Percentiles rank a stretch among this genome's conserved stretches.
Conservation (phyloP, 2,797 vertebrate genomes). For the Florisuga fusca region DNA sequence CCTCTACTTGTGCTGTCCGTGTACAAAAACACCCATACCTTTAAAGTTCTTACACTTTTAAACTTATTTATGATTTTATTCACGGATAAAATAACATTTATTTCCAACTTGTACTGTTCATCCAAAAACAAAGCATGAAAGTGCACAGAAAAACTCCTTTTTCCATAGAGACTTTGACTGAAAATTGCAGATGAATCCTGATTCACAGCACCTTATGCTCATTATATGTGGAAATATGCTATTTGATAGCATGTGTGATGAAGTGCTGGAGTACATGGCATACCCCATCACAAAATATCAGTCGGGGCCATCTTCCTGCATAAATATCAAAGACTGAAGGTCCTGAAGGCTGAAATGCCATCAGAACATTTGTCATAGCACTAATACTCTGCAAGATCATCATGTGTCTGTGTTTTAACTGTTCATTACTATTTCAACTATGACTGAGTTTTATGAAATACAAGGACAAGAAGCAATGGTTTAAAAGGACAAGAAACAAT, state of each 20-base stretch:
- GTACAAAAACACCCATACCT: background rate
- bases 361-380: background rate
- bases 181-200: background rate
- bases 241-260: background rate
- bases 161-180: background rate
- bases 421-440: background rate
- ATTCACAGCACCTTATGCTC: background rate
- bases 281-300: background rate
- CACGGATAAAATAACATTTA: background rate
- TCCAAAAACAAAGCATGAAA: background rate
- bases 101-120: background rate
- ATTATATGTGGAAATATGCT: background rate
- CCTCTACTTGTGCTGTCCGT: background rate
- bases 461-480: background rate
- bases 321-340: background rate
- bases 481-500: background rate
- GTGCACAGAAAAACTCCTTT: background rate
- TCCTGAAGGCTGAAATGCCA: background rate
- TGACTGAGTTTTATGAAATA: background rate
- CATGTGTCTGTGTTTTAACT: background rate
- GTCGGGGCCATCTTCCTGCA: background rate
- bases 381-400: background rate
- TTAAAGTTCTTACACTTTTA: background rate
- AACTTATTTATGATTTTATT: background rate
- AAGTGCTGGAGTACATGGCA: background rate